These are phyloP conservation scores for Corvus moneduloides DNA, from an alignment of 2,113 vertebrate species.

Conservation along the genomic window DNA sequence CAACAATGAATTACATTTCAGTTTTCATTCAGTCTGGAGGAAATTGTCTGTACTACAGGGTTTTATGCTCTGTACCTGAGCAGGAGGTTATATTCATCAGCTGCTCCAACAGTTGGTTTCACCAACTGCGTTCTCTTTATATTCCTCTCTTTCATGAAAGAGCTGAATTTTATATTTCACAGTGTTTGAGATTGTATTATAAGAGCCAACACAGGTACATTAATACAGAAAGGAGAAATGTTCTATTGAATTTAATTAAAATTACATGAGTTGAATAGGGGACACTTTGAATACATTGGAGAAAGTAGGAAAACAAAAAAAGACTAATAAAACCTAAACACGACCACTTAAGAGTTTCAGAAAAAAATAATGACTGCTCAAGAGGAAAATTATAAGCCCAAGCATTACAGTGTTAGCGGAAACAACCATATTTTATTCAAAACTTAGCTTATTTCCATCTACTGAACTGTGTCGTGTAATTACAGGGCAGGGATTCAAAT, in stretches of 20 bases:
- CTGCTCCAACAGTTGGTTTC: neutral
- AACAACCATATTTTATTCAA: neutral
- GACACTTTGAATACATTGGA: neutral
- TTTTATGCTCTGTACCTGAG: neutral
- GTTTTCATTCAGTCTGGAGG: neutral
- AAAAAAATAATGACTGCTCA: neutral
- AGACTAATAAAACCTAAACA: neutral
- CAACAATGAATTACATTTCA: neutral
- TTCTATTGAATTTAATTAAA: neutral
- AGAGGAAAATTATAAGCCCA: neutral
- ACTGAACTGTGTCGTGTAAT: neutral
- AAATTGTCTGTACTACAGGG: neutral
- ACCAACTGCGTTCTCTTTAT: neutral
- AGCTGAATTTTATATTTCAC: neutral
- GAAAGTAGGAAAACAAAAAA: neutral
- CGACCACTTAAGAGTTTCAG: neutral
- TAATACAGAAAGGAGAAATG: neutral
- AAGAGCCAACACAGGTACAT: neutral
- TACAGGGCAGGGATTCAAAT: neutral
- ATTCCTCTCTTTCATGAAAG: neutral
- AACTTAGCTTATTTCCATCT: neutral
- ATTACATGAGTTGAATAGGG: neutral
- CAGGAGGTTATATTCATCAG: neutral
- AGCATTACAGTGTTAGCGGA: neutral
- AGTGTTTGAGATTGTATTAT: neutral